phyloP scores from a whole-genome alignment of 2,888 invertebrate species.

The Brachylomia viminalis region DNA sequence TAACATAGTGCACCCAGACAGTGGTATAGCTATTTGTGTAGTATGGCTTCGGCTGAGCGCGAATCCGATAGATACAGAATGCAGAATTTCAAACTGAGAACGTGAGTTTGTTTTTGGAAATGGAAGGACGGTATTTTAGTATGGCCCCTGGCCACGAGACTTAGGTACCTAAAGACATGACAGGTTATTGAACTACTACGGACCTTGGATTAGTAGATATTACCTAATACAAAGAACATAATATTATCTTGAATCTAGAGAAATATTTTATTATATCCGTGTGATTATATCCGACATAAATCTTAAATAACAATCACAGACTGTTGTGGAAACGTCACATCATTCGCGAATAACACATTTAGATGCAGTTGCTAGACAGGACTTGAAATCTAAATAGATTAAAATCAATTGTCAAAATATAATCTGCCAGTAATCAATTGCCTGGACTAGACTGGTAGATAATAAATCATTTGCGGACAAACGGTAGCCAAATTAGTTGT shows the following conservation, averaged over 20 bases:
- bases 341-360: constrained; percentile 22
- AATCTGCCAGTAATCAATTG: constrained; percentile 38
- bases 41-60: constrained; percentile 32
- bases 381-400: constrained; percentile 35
- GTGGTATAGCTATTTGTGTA: constrained; percentile 34
- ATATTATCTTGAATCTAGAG: neutral
- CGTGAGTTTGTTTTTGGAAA: constrained; percentile 23
- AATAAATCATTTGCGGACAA: constrained; percentile 55
- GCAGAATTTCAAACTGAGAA: constrained; percentile 42
- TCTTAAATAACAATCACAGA: constrained; percentile 21
- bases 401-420: constrained; percentile 43
- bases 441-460: constrained; percentile 18
- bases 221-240: neutral
- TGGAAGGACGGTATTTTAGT: neutral
- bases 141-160: neutral
- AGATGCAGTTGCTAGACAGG: constrained; percentile 18
- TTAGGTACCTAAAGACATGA: neutral
- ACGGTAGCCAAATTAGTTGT: constrained; percentile 58
- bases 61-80: constrained; percentile 37
- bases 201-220: neutral
- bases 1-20: constrained; percentile 63
- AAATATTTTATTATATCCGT: constrained; percentile 19
- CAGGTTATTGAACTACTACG: neutral
- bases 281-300: constrained; percentile 29
- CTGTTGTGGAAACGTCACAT: constrained; percentile 26